Evolutionary conservation across 2,888 invertebrate genomes (phyloP).

Genomic region (Agrilus cyanescens): DNA sequence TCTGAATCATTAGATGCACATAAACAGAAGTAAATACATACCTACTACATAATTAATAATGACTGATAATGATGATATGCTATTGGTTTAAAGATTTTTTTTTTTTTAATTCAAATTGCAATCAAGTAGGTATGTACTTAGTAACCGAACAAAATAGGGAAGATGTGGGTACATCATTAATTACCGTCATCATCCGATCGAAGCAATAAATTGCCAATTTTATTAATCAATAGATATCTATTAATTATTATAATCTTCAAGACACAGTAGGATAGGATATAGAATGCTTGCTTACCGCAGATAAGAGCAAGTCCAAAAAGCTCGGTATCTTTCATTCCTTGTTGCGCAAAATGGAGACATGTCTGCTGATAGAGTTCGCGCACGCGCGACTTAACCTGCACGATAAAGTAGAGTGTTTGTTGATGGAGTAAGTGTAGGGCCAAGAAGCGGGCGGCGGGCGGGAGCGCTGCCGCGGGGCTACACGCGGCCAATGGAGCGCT

Average conservation of each 20-base stretch:
- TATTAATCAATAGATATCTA: too few relatives aligned
- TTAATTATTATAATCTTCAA: too few relatives aligned
- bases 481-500: conserved; percentile 71
- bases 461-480: conserved; percentile 47
- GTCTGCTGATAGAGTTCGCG: conserved; percentile 73
- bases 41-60: too few relatives aligned
- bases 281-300: conserved; percentile 54
- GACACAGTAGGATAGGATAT: not conserved
- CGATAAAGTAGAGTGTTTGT: conserved; percentile 43
- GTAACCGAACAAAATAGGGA: too few relatives aligned
- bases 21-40: too few relatives aligned
- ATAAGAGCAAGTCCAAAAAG: conserved; percentile 76
- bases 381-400: conserved; percentile 73
- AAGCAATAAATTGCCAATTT: too few relatives aligned
- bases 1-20: too few relatives aligned
- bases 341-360: conserved; percentile 66
- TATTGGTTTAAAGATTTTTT: too few relatives aligned
- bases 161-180: not conserved
- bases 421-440: conserved; percentile 53
- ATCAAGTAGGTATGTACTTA: too few relatives aligned
- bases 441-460: conserved; percentile 52
- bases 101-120: too few relatives aligned
- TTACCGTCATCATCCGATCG: not conserved
- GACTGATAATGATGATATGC: too few relatives aligned
- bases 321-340: conserved; percentile 74